These are phyloP conservation scores for Myotis pilosus DNA, from an alignment of 2,797 vertebrate genomes.

Conservation along the genomic window DNA sequence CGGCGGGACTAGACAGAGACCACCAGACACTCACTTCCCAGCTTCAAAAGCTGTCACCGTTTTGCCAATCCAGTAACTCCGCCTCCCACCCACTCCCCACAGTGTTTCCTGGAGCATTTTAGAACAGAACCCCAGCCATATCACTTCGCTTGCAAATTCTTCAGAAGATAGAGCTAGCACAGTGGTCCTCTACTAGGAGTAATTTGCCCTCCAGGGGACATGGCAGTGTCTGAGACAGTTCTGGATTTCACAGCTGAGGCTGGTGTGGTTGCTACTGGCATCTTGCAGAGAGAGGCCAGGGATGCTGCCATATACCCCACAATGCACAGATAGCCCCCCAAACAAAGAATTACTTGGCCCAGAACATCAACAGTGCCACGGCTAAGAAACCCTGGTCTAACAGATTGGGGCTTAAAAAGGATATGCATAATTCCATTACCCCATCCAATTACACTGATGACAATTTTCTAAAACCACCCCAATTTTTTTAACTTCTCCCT, in stretches of 20 bases:
- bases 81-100: background rate
- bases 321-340: background rate
- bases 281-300: background rate
- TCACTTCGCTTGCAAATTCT: background rate
- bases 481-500: constrained; percentile 11
- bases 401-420: background rate
- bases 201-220: background rate
- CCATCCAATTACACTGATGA: background rate
- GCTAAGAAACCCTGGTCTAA: background rate
- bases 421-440: background rate
- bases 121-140: background rate
- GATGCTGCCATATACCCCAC: rapidly evolving
- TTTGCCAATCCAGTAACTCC: background rate
- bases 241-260: background rate
- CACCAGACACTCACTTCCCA: background rate
- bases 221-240: background rate
- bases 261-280: background rate
- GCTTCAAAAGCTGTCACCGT: background rate
- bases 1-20: background rate
- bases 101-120: background rate
- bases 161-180: background rate
- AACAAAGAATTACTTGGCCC: background rate
- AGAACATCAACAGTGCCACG: background rate
- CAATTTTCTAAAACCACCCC: background rate
- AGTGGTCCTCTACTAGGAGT: background rate